These are phyloP conservation scores for Engraulis encrasicolus DNA, from an alignment of 2,113 vertebrate species.

Conservation along the genomic window DNA sequence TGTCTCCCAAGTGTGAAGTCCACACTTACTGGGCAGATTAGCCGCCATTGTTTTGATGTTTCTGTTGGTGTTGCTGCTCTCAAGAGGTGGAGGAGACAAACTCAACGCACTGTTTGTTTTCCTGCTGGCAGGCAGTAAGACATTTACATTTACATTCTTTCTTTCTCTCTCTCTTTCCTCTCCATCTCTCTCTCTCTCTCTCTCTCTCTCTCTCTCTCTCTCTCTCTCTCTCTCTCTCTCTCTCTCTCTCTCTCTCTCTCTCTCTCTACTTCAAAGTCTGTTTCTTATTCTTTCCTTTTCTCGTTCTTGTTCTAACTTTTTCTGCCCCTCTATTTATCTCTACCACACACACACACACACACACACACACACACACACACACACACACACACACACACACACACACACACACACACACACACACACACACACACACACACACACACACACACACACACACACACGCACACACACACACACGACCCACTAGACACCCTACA, in stretches of 20 bases:
- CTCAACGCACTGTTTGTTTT: constrained; percentile 65
- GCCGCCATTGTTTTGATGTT: constrained; percentile 65
- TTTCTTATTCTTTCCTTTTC: neutral
- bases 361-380: neutral
- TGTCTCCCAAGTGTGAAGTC: constrained; percentile 30
- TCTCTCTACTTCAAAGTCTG: neutral
- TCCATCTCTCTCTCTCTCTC: neutral
- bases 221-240: neutral
- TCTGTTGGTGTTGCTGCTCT: constrained; percentile 43
- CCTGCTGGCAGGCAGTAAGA: constrained; percentile 54
- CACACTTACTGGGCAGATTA: constrained; percentile 60
- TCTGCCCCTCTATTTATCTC: neutral
- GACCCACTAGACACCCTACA: neutral
- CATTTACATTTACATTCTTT: constrained; percentile 61
- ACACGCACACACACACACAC: neutral
- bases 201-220: neutral
- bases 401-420: constrained; percentile 39
- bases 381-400: neutral
- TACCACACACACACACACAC: neutral
- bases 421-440: neutral
- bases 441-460: neutral
- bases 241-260: neutral
- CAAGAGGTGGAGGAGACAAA: constrained; percentile 29
- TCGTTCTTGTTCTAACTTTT: neutral
- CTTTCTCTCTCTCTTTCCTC: neutral